Evolutionary conservation across 2,888 invertebrate genomes (phyloP).

Genomic region (Xestia xanthographa): DNA sequence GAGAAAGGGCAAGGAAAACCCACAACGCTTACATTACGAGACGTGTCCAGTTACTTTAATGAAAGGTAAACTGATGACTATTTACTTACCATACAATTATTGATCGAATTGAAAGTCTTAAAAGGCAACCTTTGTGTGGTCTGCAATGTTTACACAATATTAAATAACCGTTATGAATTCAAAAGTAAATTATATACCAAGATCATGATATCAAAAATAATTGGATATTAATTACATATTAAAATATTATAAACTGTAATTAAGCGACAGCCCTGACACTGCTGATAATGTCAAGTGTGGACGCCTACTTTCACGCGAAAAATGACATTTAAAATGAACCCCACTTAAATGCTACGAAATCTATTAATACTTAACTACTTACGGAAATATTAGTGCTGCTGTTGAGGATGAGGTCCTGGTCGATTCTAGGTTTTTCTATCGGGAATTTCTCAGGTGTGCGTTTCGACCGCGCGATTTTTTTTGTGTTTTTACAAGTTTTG

Average conservation of each 20-base stretch:
- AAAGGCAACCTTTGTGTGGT: constrained; percentile 22
- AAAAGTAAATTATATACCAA: constrained; percentile 27
- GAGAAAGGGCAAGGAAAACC: constrained; percentile 3
- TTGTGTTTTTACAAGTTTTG: too few relatives aligned
- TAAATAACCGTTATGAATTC: constrained; percentile 10
- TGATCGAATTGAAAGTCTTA: not conserved
- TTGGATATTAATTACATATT: constrained; percentile 49
- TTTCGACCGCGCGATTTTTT: too few relatives aligned
- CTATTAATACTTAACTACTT: constrained; percentile 9
- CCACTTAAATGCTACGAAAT: constrained; percentile 18
- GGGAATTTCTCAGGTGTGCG: not conserved
- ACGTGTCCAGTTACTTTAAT: not conserved
- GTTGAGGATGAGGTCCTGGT: not conserved
- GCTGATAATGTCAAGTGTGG: constrained; percentile 67
- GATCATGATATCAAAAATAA: constrained; percentile 38
- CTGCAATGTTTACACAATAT: constrained; percentile 45
- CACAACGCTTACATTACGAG: not conserved
- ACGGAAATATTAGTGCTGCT: not conserved
- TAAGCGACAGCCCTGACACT: constrained; percentile 66
- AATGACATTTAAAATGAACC: constrained; percentile 61
- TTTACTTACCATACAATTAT: not conserved
- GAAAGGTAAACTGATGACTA: constrained; percentile 9
- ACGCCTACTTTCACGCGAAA: constrained; percentile 65
- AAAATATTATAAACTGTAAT: constrained; percentile 47
- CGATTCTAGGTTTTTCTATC: not conserved